Conservation (phyloP, 2,113 vertebrate genomes). For the Amazona guildingii region DNA sequence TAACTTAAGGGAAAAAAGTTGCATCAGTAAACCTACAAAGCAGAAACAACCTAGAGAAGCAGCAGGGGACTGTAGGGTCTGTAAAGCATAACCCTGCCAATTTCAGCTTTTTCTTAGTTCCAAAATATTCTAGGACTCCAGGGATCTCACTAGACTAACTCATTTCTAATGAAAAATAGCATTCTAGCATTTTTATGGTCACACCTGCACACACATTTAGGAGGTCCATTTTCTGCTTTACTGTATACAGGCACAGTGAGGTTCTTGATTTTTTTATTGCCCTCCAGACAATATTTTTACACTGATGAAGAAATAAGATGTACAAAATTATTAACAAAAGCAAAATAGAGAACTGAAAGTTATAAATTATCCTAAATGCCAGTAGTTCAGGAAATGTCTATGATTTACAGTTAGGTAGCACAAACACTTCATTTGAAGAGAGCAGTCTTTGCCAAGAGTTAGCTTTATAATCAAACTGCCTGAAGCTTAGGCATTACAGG, state of each 20-base stretch:
- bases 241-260: not conserved
- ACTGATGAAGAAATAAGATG: not conserved
- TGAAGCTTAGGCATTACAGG: not conserved
- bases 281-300: not conserved
- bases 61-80: not conserved
- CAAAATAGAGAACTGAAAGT: not conserved
- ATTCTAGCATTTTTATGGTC: constrained; percentile 27
- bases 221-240: constrained; percentile 31
- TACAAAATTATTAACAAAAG: not conserved
- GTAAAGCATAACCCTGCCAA: not conserved
- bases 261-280: not conserved
- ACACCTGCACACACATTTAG: constrained; percentile 12
- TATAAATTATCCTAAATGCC: not conserved
- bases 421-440: not conserved
- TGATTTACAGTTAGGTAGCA: not conserved
- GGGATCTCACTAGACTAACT: not conserved
- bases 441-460: not conserved
- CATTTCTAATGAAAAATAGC: not conserved
- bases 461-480: not conserved
- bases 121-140: not conserved
- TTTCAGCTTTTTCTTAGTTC: not conserved
- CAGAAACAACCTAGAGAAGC: not conserved
- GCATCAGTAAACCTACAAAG: not conserved
- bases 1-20: not conserved
- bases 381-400: not conserved